These are phyloP conservation scores for Cydia fagiglandana DNA, from an alignment of 1,140 invertebrate species.

Conservation along the genomic window DNA sequence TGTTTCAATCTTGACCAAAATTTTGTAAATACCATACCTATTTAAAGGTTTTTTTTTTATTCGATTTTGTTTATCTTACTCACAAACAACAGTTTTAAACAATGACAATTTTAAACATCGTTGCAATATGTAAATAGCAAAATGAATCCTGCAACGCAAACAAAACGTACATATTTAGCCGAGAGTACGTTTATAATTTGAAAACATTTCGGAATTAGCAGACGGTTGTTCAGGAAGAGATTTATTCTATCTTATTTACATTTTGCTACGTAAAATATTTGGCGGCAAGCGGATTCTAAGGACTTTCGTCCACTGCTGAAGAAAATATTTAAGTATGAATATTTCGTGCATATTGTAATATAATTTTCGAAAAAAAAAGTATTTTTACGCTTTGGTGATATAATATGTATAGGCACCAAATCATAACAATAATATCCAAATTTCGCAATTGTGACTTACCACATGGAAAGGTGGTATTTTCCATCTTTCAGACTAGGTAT, in stretches of 20 bases:
- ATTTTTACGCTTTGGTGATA: too few relatives aligned
- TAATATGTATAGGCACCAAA: background rate
- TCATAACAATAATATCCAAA: background rate
- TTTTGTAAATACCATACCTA: too few relatives aligned
- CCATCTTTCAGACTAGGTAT: too few relatives aligned
- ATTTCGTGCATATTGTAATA: background rate
- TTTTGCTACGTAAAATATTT: slow-evolving; percentile 39
- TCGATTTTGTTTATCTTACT: background rate
- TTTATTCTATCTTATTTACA: slow-evolving; percentile 53
- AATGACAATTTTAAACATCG: slow-evolving; percentile 18
- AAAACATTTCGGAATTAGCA: slow-evolving; percentile 46
- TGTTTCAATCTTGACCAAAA: too few relatives aligned
- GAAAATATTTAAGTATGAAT: background rate
- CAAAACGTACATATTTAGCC: slow-evolving; percentile 25
- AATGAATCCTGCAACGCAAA: slow-evolving; percentile 20
- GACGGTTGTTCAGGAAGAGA: slow-evolving; percentile 46
- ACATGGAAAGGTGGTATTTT: too few relatives aligned
- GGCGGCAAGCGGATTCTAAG: slow-evolving; percentile 21
- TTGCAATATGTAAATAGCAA: slow-evolving; percentile 17
- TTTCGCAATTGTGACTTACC: background rate
- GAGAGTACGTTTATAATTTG: slow-evolving; percentile 21
- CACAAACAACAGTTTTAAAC: background rate
- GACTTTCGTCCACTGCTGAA: slow-evolving; percentile 1
- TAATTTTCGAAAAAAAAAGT: too few relatives aligned
- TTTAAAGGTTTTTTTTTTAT: too few relatives aligned